phyloP scores from a whole-genome alignment of 2,113 vertebrate species.

The Psittacara wagleri region DNA sequence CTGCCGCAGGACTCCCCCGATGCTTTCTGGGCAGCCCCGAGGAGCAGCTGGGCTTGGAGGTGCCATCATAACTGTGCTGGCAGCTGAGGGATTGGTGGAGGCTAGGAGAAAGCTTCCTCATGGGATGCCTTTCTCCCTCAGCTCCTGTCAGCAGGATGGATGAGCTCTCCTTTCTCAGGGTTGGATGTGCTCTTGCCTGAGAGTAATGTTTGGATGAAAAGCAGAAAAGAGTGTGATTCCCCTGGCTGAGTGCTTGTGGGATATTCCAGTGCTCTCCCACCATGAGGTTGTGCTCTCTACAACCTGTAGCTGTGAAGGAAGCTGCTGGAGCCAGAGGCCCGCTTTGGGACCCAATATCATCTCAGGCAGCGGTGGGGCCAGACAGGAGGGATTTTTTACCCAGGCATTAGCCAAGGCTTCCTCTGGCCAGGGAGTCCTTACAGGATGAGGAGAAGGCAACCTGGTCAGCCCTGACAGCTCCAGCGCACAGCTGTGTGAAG shows the following conservation, averaged over 20 bases:
- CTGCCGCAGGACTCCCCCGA: fast-evolving
- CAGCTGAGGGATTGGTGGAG: neutral
- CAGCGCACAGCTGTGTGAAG: neutral
- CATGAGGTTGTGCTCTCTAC: neutral
- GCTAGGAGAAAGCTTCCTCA: neutral
- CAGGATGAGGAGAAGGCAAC: neutral
- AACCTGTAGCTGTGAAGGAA: neutral
- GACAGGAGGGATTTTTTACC: neutral
- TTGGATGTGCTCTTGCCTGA: neutral
- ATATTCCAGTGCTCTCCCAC: neutral
- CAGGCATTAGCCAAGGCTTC: neutral
- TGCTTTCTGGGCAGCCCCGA: neutral
- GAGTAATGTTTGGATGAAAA: neutral
- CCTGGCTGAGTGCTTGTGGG: neutral
- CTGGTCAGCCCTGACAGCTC: neutral
- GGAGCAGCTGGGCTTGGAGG: neutral
- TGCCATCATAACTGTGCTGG: fast-evolving
- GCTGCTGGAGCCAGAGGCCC: neutral
- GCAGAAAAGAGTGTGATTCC: neutral
- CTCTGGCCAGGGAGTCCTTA: neutral
- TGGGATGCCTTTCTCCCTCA: neutral
- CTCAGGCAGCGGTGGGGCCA: neutral
- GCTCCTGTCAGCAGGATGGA: neutral
- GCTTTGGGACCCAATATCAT: fast-evolving
- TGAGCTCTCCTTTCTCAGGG: neutral